A percentile compares a stretch with the other conserved stretches of the same genome.
These are phyloP conservation scores for Dicroscelio sp. DNA, from an alignment of 2,888 invertebrate species.

Conservation along the genomic window DNA sequence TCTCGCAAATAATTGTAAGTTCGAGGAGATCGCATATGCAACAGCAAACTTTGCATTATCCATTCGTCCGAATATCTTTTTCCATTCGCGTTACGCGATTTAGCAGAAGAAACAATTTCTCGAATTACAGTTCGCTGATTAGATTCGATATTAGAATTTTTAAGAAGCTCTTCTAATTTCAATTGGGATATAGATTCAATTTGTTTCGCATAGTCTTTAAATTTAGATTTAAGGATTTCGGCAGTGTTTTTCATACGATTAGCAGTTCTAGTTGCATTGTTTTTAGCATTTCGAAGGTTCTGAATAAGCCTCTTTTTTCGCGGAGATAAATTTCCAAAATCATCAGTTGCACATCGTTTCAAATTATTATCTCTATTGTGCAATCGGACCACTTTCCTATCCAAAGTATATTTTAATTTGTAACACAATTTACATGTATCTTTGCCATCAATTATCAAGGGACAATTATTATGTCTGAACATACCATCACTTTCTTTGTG, in stretches of 20 bases:
- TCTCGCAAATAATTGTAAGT: too few species aligned
- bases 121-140: not conserved
- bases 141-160: not conserved
- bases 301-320: not conserved
- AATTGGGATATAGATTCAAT: not conserved
- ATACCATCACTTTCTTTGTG: not conserved
- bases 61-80: too few species aligned
- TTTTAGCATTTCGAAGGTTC: not conserved
- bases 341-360: not conserved
- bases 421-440: not conserved
- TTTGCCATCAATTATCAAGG: not conserved
- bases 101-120: not conserved
- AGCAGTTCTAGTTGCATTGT: not conserved
- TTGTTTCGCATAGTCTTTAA: not conserved
- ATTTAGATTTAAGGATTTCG: not conserved
- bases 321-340: not conserved
- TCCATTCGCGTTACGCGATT: too few species aligned
- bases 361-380: not conserved
- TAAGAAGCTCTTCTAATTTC: not conserved
- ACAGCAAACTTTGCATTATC: too few species aligned
- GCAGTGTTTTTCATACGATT: not conserved
- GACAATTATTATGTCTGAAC: not conserved
- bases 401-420: not conserved
- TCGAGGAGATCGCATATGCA: too few species aligned
- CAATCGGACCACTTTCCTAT: not conserved